phyloP scores from a whole-genome alignment of 2,797 vertebrate genomes.

The Cygnus olor region DNA sequence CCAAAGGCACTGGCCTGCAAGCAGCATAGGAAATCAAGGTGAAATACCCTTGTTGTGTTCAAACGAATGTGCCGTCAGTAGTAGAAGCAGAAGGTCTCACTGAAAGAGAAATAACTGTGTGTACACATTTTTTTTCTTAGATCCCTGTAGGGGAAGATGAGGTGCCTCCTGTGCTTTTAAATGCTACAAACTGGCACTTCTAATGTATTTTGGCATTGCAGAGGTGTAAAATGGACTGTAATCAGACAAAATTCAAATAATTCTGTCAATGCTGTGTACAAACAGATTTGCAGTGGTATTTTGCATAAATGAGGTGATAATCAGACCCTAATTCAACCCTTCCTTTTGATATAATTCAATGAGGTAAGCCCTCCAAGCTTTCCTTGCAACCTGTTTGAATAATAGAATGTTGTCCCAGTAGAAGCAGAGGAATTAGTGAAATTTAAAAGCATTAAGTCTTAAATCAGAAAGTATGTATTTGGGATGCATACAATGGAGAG shows the following conservation, averaged over 20 bases:
- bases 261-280: not conserved
- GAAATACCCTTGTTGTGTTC: not conserved
- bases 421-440: not conserved
- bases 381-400: not conserved
- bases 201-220: not conserved
- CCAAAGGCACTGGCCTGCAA: not conserved
- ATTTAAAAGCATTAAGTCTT: constrained; percentile 8
- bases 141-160: not conserved
- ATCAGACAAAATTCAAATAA: not conserved
- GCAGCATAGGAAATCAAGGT: not conserved
- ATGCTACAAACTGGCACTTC: not conserved
- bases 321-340: not conserved
- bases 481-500: not conserved
- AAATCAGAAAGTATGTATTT: not conserved
- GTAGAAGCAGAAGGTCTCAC: not conserved
- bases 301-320: not conserved
- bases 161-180: not conserved
- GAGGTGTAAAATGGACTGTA: not conserved
- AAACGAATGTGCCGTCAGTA: not conserved
- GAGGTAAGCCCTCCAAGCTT: not conserved
- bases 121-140: not conserved
- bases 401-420: rapidly evolving
- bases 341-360: not conserved
- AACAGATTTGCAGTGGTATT: not conserved
- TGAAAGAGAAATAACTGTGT: not conserved